Evolutionary conservation across 2,113 vertebrate species (phyloP).

Genomic region (Plotosus lineatus): DNA sequence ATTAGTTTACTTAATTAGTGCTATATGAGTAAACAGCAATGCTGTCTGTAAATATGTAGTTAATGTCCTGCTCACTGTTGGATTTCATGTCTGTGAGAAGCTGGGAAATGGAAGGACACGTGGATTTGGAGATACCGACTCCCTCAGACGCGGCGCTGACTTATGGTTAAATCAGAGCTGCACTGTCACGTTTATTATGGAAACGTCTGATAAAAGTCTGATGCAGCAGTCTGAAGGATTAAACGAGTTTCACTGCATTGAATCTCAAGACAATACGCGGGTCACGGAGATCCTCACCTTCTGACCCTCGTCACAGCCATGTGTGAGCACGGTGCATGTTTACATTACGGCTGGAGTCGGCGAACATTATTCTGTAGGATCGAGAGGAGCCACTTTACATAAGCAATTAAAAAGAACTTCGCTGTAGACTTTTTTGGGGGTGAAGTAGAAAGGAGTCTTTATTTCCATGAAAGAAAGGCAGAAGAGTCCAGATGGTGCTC

Average conservation of each 20-base stretch:
- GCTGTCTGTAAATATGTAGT: too few relatives aligned
- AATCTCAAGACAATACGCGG: conserved; percentile 8
- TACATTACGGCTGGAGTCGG: background rate
- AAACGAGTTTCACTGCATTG: background rate
- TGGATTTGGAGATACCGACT: background rate
- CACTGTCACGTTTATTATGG: background rate
- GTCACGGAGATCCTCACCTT: background rate
- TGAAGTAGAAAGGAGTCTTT: background rate
- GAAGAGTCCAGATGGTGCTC: background rate
- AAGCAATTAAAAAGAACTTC: background rate
- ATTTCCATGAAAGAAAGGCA: conserved; percentile 57
- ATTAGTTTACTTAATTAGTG: background rate
- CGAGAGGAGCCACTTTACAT: background rate
- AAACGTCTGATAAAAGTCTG: conserved; percentile 15
- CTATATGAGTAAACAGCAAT: background rate
- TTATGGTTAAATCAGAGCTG: conserved; percentile 1
- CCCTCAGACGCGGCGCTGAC: background rate
- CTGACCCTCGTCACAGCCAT: conserved; percentile 13
- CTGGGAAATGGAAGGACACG: background rate
- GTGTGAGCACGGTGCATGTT: background rate
- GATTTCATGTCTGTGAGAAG: background rate
- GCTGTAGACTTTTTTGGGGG: background rate
- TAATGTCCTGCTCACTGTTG: background rate
- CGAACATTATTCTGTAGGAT: background rate
- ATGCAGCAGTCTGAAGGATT: background rate